Conservation (phyloP, 2,888 invertebrate species). For the Lycophotia porphyrea region DNA sequence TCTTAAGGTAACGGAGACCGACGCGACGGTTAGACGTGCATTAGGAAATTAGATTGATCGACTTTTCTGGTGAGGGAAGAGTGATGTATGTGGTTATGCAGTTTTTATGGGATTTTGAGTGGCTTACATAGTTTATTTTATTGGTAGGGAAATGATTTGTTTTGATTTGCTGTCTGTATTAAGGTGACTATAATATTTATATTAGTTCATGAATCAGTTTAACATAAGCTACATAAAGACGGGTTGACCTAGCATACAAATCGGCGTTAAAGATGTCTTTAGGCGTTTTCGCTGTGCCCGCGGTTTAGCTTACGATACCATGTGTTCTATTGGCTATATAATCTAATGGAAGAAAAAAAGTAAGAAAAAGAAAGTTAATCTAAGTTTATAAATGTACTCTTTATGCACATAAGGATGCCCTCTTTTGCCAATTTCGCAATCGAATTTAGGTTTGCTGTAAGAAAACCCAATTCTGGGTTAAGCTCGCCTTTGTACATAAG, state of each 20-base stretch:
- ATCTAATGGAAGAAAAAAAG: too few species aligned
- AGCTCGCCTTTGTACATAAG: too few species aligned
- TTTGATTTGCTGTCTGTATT: not conserved
- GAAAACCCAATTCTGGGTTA: too few species aligned
- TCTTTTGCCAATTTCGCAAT: too few species aligned
- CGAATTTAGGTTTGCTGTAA: too few species aligned
- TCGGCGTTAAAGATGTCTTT: not conserved
- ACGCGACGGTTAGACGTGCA: constrained; percentile 53
- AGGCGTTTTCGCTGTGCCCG: too few species aligned
- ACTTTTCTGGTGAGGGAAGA: constrained; percentile 20
- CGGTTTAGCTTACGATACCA: too few species aligned
- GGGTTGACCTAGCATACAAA: not conserved
- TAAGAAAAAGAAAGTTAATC: too few species aligned
- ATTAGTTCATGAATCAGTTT: not conserved
- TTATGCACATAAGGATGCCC: too few species aligned
- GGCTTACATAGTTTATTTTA: not conserved
- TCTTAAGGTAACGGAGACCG: constrained; percentile 67
- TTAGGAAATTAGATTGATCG: constrained; percentile 63
- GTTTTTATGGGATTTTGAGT: constrained; percentile 29
- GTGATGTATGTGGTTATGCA: constrained; percentile 5
- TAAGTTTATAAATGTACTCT: too few species aligned
- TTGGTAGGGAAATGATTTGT: not conserved
- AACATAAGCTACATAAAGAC: not conserved
- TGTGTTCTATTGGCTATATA: too few species aligned
- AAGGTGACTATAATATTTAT: not conserved